Conservation (phyloP, 2,888 invertebrate genomes). For the Rotaria sp. region DNA sequence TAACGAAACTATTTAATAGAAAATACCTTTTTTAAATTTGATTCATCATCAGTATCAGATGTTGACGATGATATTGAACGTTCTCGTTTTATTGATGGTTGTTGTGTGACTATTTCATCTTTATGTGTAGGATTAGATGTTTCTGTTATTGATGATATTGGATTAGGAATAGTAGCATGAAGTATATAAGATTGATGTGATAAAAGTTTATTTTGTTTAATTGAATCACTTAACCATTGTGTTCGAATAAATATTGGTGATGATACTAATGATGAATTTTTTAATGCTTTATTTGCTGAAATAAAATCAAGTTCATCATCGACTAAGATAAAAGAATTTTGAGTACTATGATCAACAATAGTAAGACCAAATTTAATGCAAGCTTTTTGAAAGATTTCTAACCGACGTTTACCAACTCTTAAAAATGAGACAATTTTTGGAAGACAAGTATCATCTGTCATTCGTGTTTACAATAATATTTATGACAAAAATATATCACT, state of each 20-base stretch:
- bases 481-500: too few relatives aligned
- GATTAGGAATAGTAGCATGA: not conserved
- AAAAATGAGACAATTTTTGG: not conserved
- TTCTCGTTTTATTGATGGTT: not conserved
- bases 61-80: not conserved
- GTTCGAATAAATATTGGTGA: constrained; percentile 23
- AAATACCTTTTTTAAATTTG: not conserved
- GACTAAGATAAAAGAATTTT: not conserved
- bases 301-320: constrained; percentile 2
- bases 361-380: not conserved
- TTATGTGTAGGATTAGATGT: not conserved
- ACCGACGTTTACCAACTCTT: not conserved
- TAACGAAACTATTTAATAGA: not conserved
- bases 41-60: not conserved
- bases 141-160: not conserved
- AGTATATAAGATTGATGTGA: not conserved
- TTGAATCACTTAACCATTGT: constrained; percentile 38
- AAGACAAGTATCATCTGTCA: not conserved
- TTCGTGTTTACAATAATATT: not conserved
- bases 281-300: not conserved
- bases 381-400: not conserved
- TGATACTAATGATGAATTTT: not conserved
- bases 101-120: not conserved
- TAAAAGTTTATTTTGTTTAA: constrained; percentile 21
- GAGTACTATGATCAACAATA: not conserved